Evolutionary conservation across 2,113 vertebrate genomes (phyloP).

Genomic region (Cygnus atratus): DNA sequence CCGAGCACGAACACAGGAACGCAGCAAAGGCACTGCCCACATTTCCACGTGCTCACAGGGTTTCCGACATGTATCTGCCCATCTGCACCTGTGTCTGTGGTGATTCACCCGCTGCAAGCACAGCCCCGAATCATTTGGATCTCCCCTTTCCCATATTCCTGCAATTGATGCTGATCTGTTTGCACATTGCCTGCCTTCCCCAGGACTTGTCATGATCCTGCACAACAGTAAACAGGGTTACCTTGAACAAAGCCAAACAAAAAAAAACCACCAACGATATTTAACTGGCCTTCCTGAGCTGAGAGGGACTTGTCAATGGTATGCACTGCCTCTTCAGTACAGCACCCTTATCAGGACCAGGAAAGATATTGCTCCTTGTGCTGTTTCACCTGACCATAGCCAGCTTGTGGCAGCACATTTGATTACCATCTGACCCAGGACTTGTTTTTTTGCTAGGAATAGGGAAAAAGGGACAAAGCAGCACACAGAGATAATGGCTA

Average conservation of each 20-base stretch:
- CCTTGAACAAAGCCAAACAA: background rate
- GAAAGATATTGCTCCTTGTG: background rate
- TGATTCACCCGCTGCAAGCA: slow-evolving; percentile 19
- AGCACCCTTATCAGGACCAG: background rate
- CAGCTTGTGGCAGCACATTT: background rate
- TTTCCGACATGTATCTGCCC: background rate
- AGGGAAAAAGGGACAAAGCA: background rate
- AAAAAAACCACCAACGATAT: background rate
- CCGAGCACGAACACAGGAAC: background rate
- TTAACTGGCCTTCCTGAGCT: background rate
- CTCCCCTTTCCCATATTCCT: background rate
- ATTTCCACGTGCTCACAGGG: background rate
- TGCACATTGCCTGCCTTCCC: background rate
- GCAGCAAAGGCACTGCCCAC: background rate
- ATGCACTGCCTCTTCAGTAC: background rate
- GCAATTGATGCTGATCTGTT: background rate
- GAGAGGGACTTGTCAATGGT: background rate
- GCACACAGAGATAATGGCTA: background rate
- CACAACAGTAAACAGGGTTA: background rate
- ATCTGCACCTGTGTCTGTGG: background rate
- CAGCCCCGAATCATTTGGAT: background rate
- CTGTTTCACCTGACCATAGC: background rate
- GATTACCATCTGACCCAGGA: background rate
- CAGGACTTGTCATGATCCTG: background rate
- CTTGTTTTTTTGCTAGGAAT: background rate